Evolutionary conservation across 2,888 invertebrate species (phyloP).

Genomic region (Amiota communis): DNA sequence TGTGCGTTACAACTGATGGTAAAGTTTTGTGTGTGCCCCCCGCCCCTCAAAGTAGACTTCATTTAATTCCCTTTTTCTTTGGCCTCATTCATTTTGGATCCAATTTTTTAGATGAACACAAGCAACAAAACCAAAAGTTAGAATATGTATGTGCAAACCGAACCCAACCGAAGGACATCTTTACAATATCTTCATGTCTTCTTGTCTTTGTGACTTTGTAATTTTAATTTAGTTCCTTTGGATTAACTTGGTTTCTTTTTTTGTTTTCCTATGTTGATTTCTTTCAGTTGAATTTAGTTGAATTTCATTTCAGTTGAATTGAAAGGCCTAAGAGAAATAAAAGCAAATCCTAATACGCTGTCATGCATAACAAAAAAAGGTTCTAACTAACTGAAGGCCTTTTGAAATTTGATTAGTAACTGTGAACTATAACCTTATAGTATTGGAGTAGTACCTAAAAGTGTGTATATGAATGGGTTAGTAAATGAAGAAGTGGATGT

Average conservation of each 20-base stretch:
- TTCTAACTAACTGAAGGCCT: neutral
- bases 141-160: no score
- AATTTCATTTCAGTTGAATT: no score
- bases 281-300: neutral
- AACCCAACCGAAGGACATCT: neutral
- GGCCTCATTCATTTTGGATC: neutral
- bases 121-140: no score
- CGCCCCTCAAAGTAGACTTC: constrained; percentile 3
- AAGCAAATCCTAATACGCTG: neutral
- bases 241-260: neutral
- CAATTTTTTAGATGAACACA: no score
- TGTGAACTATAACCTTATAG: neutral
- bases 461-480: no score
- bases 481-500: no score
- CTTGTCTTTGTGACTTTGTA: constrained; percentile 12
- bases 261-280: neutral
- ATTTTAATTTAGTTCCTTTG: constrained; percentile 13
- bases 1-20: neutral
- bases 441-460: neutral
- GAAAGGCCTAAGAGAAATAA: no score
- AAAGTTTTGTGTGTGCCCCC: constrained; percentile 10
- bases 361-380: constrained; percentile 15
- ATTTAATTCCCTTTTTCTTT: neutral
- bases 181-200: neutral
- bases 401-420: constrained; percentile 21